Base-by-base conservation (phyloP, 2,113 vertebrate species). In the Cyanoramphus novaezelandiae region DNA sequence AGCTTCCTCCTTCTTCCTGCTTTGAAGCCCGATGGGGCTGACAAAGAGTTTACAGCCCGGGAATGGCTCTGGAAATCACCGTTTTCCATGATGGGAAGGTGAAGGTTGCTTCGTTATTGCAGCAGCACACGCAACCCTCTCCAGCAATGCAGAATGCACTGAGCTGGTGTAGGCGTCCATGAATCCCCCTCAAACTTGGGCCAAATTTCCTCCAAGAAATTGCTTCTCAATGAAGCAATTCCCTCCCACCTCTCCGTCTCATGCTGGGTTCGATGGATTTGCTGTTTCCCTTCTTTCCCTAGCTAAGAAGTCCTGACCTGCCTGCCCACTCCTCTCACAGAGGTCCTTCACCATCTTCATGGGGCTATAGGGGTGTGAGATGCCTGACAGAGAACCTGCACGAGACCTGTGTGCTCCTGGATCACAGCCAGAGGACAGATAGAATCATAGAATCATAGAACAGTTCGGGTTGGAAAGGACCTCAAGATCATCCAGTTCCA, bases 301-400 rank as follows among this genome's bases (percentile, higher is more conserved):
- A 43, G 29, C 39, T 55, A 33, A 43, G 72, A 29, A 37, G 8
- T 47, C 63, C 55, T 47, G 28, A 18, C 25, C 43, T 59, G 24
- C 25, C 18, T 31, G 31, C 50, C 23, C 31, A 14, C 12, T 23
- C 31, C 43, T 69, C 69, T 64, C 14, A 19, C 6, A 77, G 24
- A 59, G 68, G 4, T 50, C 35, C 63, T 86, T 71, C 46, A 17
- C 28, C 43, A 15, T 63, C 47, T 27, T 44, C 62, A 70, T 0
- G 0, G 27, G 14, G 43, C 52, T 24, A 5, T 3, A 6, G 11
- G 23, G 23, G 35, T 37, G 25, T 3, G 17, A 47, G 33, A 21
- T 23, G 19, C 25, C 69, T 44, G 62, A 13, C 7, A 35, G 57
- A 50, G 41, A 64, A 71, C 33, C 37, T 44, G 13, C 39, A 44